phyloP scores from a whole-genome alignment of 1,140 invertebrate genomes.

The Eulimnadia texana region DNA sequence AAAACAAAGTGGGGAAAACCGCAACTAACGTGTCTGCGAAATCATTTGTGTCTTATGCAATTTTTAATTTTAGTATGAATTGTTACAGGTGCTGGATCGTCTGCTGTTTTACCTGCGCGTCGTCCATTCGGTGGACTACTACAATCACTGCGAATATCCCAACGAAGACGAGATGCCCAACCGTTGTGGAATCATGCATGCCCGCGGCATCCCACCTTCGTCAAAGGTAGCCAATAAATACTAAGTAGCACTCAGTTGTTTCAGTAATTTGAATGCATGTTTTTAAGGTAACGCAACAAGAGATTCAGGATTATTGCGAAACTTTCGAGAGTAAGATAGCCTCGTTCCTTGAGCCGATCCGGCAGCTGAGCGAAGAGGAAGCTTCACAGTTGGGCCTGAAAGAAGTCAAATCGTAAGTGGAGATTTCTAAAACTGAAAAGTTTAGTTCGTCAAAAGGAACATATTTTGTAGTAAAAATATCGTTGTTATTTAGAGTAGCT shows the following conservation, averaged over 20 bases:
- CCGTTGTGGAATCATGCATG: slow-evolving; percentile 94
- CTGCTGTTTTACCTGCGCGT: slow-evolving; percentile 87
- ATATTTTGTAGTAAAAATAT: too few relatives aligned
- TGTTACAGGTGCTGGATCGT: slow-evolving; percentile 50
- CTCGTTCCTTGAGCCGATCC: slow-evolving; percentile 58
- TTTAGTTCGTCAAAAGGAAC: neutral
- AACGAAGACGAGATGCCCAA: slow-evolving; percentile 99
- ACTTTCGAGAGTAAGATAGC: slow-evolving; percentile 75
- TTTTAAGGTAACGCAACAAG: slow-evolving; percentile 39
- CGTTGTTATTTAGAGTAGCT: too few relatives aligned
- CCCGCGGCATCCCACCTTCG: slow-evolving; percentile 66
- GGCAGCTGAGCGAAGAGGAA: slow-evolving; percentile 60
- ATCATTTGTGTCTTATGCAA: too few relatives aligned
- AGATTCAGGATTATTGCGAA: slow-evolving; percentile 60
- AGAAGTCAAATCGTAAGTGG: slow-evolving; percentile 50
- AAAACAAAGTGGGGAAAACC: too few relatives aligned
- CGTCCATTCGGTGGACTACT: slow-evolving; percentile 98
- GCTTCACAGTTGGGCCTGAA: slow-evolving; percentile 73
- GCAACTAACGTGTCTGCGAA: too few relatives aligned
- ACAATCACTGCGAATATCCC: slow-evolving; percentile 96
- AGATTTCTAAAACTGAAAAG: neutral
- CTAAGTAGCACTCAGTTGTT: too few relatives aligned
- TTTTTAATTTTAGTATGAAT: neutral
- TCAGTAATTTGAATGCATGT: slow-evolving; percentile 16
- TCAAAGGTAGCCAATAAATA: slow-evolving; percentile 46